Base-by-base conservation (phyloP, 2,888 invertebrate species). In the Morpho deidamia region DNA sequence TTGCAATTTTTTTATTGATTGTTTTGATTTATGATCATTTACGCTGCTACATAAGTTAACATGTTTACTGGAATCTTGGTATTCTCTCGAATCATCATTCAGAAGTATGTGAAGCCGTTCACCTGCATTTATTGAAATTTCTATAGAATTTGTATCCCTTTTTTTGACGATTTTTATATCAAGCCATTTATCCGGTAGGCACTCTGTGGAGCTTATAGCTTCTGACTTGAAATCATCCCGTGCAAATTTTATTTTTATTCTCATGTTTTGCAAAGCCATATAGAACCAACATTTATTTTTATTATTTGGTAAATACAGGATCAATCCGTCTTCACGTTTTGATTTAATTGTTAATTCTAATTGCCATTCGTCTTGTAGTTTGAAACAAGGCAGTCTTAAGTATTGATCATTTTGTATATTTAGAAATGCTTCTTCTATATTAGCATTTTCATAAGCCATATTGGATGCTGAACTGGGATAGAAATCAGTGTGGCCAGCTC, bases 371-470 rank as follows among this genome's bases (percentile, higher is more conserved):
- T 77, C 67, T 60, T 78, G 76, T 33, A 74, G 63, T 2, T 60
- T 61, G 60, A 83, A 85, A 67, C 90, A 90, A 1, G 89, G 83
- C 40, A 86, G 54, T 39, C 83, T 70, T 49, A 89, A 58, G 57
- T 81, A 89, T 49, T 86, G 78, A 39, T 77, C 81, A 49, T 77
- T 68, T 35, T 75, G 68, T 4, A 89, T 55, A 40, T 59, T 56
- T 51, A 89, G 60, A 60, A 70, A 86, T 0, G 80, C 84, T 76
- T 90, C 90, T 41, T 81, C 81, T 2, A 66, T 67, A 52, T 67
- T 71, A 7, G 82, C 79, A 53, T 76, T 78, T 60, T 88, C 82
- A 54, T 85, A 90, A 9, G 76, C 83, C 43, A 90, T 73, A 61
- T 89, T 86, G 1, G 76, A 77, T 51, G 73, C 76, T 39, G 69